Evolutionary conservation across 2,113 vertebrate genomes (phyloP).

Genomic region (Agelaius tricolor): DNA sequence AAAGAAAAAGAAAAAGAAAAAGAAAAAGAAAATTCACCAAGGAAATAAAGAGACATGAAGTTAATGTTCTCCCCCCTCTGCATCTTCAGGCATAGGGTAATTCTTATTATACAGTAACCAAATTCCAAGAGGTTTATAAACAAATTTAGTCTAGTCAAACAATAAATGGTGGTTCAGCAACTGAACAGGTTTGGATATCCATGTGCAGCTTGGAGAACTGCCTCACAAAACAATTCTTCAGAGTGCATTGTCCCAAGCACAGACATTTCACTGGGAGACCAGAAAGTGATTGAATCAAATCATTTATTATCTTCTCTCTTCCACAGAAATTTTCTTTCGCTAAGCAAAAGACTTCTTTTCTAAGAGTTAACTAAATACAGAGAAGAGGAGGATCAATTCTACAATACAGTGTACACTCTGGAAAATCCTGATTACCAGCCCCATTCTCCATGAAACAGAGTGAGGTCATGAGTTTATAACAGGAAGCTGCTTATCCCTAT

Average conservation of each 20-base stretch:
- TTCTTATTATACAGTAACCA: not conserved
- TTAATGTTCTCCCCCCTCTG: not conserved
- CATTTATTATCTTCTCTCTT: not conserved
- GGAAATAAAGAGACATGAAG: not conserved
- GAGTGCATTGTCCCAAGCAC: not conserved
- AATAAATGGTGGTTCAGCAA: not conserved
- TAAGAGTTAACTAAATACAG: not conserved
- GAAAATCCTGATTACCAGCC: not conserved
- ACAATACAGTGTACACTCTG: not conserved
- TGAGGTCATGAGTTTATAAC: not conserved
- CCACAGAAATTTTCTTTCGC: not conserved
- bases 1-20: no score
- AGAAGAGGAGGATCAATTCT: not conserved
- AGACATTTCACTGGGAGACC: not conserved
- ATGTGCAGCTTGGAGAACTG: not conserved
- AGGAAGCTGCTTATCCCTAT: not conserved
- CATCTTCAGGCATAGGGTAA: not conserved
- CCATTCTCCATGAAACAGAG: not conserved
- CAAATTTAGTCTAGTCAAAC: not conserved
- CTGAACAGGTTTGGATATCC: not conserved
- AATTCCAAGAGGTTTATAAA: not conserved
- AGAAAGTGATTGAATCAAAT: not conserved
- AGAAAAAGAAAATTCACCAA: not conserved
- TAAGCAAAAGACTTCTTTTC: not conserved
- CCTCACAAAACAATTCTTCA: not conserved